A percentile compares a stretch with the other conserved stretches of the same genome.
phyloP scores from a whole-genome alignment of 2,113 vertebrate genomes.

The Paraplagusia blochii region DNA sequence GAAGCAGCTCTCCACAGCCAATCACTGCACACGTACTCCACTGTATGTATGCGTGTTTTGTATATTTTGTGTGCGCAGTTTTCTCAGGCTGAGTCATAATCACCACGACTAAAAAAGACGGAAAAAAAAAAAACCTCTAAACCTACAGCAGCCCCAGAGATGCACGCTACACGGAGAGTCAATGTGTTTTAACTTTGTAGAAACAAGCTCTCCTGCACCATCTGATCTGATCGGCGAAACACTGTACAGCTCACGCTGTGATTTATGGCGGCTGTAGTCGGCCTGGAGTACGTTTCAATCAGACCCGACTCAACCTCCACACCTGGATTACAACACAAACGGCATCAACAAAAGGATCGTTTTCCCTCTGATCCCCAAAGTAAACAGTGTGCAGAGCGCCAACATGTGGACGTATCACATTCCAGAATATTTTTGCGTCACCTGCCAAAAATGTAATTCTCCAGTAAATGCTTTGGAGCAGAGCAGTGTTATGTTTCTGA shows the following conservation, averaged over 20 bases:
- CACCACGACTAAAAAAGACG: conserved; percentile 27
- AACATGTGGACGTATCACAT: conserved; percentile 10
- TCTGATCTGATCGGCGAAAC: conserved; percentile 8
- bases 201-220: conserved; percentile 17
- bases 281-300: neutral
- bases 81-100: conserved; percentile 21
- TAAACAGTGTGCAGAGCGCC: conserved; percentile 2
- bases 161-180: conserved; percentile 10
- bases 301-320: neutral
- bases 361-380: neutral
- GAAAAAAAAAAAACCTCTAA: neutral
- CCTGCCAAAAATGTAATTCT: neutral
- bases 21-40: conserved; percentile 6
- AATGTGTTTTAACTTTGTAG: conserved; percentile 23
- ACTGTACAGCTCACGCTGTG: neutral
- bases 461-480: neutral
- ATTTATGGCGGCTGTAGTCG: conserved; percentile 3
- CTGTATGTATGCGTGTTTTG: neutral
- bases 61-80: neutral
- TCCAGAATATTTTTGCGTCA: neutral
- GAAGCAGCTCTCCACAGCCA: conserved; percentile 25
- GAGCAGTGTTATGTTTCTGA: neutral
- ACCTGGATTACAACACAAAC: neutral
- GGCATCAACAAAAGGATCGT: neutral
- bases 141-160: conserved; percentile 5